Conservation (phyloP, 2,797 vertebrate species). For the Serranus cabrilla region DNA sequence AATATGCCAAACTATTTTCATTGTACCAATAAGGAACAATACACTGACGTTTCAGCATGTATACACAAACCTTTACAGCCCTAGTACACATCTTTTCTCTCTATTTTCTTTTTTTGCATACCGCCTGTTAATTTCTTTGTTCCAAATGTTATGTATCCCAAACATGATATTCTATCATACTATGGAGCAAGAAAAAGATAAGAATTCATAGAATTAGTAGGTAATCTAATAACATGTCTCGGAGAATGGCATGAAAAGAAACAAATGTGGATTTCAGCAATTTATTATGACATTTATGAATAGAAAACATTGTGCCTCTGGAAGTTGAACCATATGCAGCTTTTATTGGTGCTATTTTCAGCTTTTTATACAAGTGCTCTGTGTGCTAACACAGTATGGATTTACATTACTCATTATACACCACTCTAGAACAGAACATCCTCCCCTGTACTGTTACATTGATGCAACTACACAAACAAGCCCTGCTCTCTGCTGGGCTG, state of each 20-base stretch:
- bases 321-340: not conserved
- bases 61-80: too few relatives aligned
- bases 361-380: conserved; percentile 2
- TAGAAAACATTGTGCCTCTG: not conserved
- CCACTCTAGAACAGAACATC: not conserved
- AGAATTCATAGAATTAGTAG: not conserved
- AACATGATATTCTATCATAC: not conserved
- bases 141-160: not conserved
- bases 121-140: not conserved
- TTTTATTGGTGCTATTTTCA: conserved; percentile 6
- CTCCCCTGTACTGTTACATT: conserved; percentile 8
- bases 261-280: not conserved
- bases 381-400: conserved; percentile 31
- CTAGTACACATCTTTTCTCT: not conserved
- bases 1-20: too few relatives aligned
- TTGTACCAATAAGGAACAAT: too few relatives aligned
- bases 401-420: conserved; percentile 32
- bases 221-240: conserved; percentile 1
- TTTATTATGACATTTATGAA: conserved; percentile 3
- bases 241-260: conserved; percentile 1
- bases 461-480: conserved; percentile 22
- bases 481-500: not conserved
- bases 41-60: too few relatives aligned
- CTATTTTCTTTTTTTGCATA: not conserved
- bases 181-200: not conserved